Evolutionary conservation across 1,140 invertebrate genomes (phyloP), one percentile per base, ranked within the genome.

Genomic region (Acyrthosiphon pisum): DNA sequence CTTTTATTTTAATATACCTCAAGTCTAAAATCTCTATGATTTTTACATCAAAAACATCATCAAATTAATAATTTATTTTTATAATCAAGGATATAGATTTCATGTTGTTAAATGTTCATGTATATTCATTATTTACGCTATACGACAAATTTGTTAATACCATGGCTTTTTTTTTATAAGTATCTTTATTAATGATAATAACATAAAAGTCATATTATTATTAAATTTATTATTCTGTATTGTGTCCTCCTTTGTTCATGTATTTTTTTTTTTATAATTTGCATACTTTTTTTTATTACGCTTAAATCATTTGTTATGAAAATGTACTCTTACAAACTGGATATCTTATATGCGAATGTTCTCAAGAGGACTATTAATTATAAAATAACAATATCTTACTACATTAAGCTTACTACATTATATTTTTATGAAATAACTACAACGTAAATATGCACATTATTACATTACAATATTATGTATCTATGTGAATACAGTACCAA

Each of bases 341-440:
- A 30, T 26, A 30, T 86, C 26, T 86, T 46, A 7, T 86, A 86
- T 7, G 26, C 9, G 9, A 46, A 86, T n/a, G 23, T 46, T 86
- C 44, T 86, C 84, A 14, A 23, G 84, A 86, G 84, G 20, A n/a
- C 26, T 30, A 86, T 86, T 86, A 86, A 86, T 86, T 86, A 86
- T 86, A 86, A 86, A 86, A 86, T 46, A 46, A 86, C 14, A 86
- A 30, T n/a, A 86, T 86, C 9, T 46, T 30, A 86, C 44, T 30
- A n/a, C 37, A 26, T 26, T 84, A 41, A 30, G 6, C 14, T 30
- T 18, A 46, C 26, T 30, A 46, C 41, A 14, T 30, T 86, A 46
- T 46, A 86, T 86, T 86, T 37, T 83, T 83, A 83, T 22, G 20
- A 23, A 41, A 11, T 84, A 44, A 41, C 35, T 37, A 14, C 26